Conservation (phyloP, 2,888 invertebrate genomes). For the Parascotia fuliginaria region DNA sequence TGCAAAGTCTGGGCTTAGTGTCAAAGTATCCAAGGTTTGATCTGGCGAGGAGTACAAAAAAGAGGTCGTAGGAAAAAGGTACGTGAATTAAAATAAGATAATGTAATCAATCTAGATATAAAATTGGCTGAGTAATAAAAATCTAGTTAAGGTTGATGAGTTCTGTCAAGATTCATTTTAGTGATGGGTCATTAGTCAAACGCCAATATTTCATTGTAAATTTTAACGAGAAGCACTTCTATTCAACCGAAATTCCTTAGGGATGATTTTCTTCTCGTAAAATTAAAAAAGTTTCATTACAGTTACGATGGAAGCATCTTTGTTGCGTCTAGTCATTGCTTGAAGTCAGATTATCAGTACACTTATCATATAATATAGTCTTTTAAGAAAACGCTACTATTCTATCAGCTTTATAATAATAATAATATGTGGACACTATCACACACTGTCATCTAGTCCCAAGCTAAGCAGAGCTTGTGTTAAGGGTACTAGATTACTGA, state of each 20-base stretch:
- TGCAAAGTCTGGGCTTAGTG: no score
- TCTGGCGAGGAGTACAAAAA: no score
- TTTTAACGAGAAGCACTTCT: conserved; percentile 57
- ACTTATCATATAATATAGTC: neutral
- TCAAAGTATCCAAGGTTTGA: no score
- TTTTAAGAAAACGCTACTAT: no score
- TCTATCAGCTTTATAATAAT: no score
- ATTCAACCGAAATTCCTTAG: conserved; percentile 44
- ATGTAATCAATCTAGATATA: conserved; percentile 1
- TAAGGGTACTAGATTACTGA: no score
- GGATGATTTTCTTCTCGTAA: conserved; percentile 65
- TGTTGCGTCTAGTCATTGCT: conserved; percentile 43
- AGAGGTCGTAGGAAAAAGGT: no score
- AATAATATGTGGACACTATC: no score
- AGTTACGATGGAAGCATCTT: conserved; percentile 44
- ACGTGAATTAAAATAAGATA: no score
- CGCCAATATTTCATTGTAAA: conserved; percentile 71
- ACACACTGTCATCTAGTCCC: no score
- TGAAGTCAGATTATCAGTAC: conserved; percentile 4
- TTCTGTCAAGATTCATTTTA: conserved; percentile 39
- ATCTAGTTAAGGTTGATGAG: conserved; percentile 26
- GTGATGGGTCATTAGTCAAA: conserved; percentile 61
- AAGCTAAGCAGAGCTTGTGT: no score
- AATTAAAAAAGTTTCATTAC: conserved; percentile 77
- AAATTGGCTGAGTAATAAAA: conserved; percentile 23